Evolutionary conservation across 2,888 invertebrate species (phyloP).

Genomic region (Trachelus stipa): DNA sequence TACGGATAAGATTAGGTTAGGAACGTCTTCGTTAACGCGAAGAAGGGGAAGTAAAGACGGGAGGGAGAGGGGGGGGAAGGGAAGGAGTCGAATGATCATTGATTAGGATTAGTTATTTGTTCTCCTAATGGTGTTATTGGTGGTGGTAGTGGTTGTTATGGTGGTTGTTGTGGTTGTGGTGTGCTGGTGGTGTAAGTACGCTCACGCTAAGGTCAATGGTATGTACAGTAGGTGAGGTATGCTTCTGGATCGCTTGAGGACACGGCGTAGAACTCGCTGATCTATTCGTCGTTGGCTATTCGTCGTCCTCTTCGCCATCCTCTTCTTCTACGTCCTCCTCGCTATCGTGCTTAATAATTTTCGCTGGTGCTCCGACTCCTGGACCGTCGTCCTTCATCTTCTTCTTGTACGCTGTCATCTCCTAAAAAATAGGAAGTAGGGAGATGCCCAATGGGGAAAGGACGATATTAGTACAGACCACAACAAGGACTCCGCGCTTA

Average conservation of each 20-base stretch:
- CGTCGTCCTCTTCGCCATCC: slow-evolving; percentile 73
- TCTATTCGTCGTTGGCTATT: slow-evolving; percentile 65
- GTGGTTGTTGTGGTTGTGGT: slow-evolving; percentile 26
- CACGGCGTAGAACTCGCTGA: slow-evolving; percentile 66
- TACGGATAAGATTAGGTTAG: slow-evolving; percentile 14
- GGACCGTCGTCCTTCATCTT: slow-evolving; percentile 68
- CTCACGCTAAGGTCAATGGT: slow-evolving; percentile 68
- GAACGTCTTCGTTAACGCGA: slow-evolving; percentile 18
- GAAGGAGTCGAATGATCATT: not conserved
- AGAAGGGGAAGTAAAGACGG: slow-evolving; percentile 23
- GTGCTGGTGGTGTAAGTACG: slow-evolving; percentile 61
- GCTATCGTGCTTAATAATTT: slow-evolving; percentile 72
- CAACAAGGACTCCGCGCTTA: not conserved
- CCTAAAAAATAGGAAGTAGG: slow-evolving; percentile 68
- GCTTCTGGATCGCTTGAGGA: slow-evolving; percentile 63
- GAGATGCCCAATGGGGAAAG: not conserved
- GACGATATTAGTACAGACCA: not conserved
- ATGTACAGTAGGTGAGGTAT: slow-evolving; percentile 68
- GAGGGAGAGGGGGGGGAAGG: not conserved
- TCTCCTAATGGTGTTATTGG: slow-evolving; percentile 51
- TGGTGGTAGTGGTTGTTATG: not conserved
- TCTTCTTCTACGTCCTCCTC: slow-evolving; percentile 76
- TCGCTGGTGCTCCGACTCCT: slow-evolving; percentile 68
- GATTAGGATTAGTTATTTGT: slow-evolving; percentile 63
- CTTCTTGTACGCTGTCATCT: slow-evolving; percentile 89